A percentile compares a stretch with the other conserved stretches of the same genome.
Evolutionary conservation across 2,888 invertebrate genomes (phyloP).

Genomic region (Torymus aiolomorphi): DNA sequence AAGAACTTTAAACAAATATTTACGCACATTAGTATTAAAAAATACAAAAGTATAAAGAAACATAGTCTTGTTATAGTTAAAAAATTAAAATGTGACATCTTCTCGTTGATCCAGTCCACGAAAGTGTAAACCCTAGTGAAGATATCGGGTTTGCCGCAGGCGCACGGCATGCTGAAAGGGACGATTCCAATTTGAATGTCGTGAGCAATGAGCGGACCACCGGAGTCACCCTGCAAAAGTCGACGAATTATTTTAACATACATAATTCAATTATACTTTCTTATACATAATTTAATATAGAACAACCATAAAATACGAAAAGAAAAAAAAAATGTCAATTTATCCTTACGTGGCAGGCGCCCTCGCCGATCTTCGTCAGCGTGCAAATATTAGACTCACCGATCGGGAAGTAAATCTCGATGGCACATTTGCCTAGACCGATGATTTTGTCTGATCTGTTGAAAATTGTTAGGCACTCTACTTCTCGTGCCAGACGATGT

Average conservation of each 20-base stretch:
- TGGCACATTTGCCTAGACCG: no score
- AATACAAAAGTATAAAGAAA: no score
- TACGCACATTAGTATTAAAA: no score
- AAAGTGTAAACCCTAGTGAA: conserved; percentile 46
- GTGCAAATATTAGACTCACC: conserved; percentile 66
- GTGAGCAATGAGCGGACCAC: conserved; percentile 53
- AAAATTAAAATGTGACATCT: not conserved
- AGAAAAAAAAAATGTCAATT: not conserved
- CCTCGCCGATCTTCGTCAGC: conserved; percentile 68
- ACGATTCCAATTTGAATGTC: conserved; percentile 50
- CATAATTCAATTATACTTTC: no score
- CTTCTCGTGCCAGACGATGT: conserved; percentile 25
- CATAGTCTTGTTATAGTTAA: no score
- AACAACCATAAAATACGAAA: no score
- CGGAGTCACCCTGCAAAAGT: conserved; percentile 51
- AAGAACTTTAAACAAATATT: no score
- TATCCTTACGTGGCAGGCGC: conserved; percentile 69
- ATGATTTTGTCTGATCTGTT: no score
- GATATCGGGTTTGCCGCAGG: conserved; percentile 46
- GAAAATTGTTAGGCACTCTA: no score
- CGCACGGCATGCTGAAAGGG: conserved; percentile 44
- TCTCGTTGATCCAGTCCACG: conserved; percentile 47
- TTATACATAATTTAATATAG: no score
- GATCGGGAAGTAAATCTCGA: no score
- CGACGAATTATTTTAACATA: not conserved